A percentile compares a stretch with the other conserved stretches of the same genome.
These are phyloP conservation scores for Heliothis subflexa DNA, from an alignment of 1,140 invertebrate species.

Conservation along the genomic window DNA sequence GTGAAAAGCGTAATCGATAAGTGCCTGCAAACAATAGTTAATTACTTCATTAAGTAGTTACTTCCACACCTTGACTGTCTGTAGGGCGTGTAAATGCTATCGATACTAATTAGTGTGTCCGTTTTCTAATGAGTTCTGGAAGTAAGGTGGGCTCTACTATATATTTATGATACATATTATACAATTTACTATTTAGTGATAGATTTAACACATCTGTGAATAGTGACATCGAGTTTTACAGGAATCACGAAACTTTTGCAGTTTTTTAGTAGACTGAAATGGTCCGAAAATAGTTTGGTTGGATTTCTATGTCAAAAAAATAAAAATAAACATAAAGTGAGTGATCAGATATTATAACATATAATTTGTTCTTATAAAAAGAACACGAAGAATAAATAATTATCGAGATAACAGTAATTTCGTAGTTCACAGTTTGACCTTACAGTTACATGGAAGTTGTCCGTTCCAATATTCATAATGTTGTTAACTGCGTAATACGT, in stretches of 20 bases:
- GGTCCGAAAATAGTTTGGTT: no score
- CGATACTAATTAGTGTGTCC: neutral
- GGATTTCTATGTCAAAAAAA: no score
- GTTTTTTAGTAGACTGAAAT: no score
- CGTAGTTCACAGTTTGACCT: conserved; percentile 10
- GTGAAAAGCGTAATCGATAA: conserved; percentile 20
- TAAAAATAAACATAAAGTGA: neutral
- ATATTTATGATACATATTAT: no score
- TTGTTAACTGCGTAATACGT: conserved; percentile 38
- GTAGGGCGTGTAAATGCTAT: neutral
- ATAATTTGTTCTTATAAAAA: neutral
- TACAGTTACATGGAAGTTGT: conserved; percentile 42
- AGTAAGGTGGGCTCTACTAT: neutral
- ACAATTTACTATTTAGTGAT: no score
- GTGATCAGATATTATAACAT: neutral
- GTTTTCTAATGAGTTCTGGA: neutral
- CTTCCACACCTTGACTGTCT: neutral
- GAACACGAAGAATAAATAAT: conserved; percentile 1
- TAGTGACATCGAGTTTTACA: no score
- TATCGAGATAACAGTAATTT: conserved; percentile 25
- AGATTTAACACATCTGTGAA: no score
- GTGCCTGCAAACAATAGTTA: conserved; percentile 22
- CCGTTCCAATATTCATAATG: conserved; percentile 32
- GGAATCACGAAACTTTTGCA: no score
- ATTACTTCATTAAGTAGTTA: conserved; percentile 14